Conservation (phyloP, 2,113 vertebrate species). For the Mustela nigripes region DNA sequence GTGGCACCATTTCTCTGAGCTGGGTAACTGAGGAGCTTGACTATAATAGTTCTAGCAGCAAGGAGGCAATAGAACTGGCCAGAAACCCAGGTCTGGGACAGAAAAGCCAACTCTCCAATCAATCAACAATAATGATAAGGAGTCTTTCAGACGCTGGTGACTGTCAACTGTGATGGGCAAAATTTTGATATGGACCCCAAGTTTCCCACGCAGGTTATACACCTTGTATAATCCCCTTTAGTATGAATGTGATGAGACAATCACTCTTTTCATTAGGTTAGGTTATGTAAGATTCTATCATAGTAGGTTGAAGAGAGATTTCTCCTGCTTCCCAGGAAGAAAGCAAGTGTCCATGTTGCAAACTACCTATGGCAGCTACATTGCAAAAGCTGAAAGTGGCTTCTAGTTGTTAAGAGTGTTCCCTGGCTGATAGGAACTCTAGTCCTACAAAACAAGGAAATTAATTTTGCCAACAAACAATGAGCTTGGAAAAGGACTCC, state of each 20-base stretch:
- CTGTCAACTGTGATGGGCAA: background rate
- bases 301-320: background rate
- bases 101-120: background rate
- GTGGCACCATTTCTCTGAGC: background rate
- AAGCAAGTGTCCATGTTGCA: background rate
- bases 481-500: background rate
- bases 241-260: background rate
- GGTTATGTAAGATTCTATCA: background rate
- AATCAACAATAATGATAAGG: background rate
- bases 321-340: background rate
- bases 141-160: background rate
- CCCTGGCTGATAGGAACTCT: background rate
- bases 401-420: background rate
- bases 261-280: background rate
- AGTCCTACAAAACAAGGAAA: background rate
- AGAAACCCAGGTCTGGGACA: background rate
- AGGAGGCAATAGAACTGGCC: background rate
- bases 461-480: background rate
- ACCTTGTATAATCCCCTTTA: background rate
- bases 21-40: background rate
- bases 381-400: background rate
- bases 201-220: background rate
- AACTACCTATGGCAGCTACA: background rate
- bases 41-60: background rate
- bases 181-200: background rate